Base-by-base conservation (phyloP, 2,797 vertebrate genomes). In the Simalia tracyae region DNA sequence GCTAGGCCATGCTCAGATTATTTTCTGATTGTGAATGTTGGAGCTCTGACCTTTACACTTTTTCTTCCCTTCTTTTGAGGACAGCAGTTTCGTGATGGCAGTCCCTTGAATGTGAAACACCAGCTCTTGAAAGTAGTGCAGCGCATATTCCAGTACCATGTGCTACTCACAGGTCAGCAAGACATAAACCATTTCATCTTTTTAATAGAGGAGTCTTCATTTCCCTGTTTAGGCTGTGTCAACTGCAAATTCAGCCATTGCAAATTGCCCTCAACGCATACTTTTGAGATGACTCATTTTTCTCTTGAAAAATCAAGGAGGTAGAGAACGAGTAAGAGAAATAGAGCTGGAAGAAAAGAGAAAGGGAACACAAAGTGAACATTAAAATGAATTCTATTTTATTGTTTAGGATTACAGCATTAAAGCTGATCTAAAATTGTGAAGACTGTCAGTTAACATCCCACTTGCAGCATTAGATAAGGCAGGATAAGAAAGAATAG, bases 151-250 rank as follows among this genome's bases (percentile, higher is more conserved):
- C 99, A 99, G 96, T 99, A 99, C 94, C 98, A 96, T 87, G 98
- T 98, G 97, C 97, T 99, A 76, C 98, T 99, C 94, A 99, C 98
- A 94, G 99, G 99, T 99, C 95, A 96, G 97, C 94, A 94, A 93
- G 92, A 91, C 11, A 19, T 68, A 68, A 90, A 87, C 11, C 12
- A 42, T 88, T 60, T 85, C 36, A 68, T 31, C 91, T 6, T 31
- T 26, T 68, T 50, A 28, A 86, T 2, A 57, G 0, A 1, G 61
- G 42, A 91, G 92, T 63, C 28, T 26, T 17, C 31, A 3, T 2
- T 17, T 0, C 56, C 19, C 59, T 36, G 9, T 7, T 56, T 57
- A 24, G n/a, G 19, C 56, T 76, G 9, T 54, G 24, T 24, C 36
- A 17, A 3, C 50, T 28, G 36, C 50, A 86, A 22, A 31, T 88